phyloP scores from a whole-genome alignment of 1,140 invertebrate genomes.

The Colletes latitarsis region DNA sequence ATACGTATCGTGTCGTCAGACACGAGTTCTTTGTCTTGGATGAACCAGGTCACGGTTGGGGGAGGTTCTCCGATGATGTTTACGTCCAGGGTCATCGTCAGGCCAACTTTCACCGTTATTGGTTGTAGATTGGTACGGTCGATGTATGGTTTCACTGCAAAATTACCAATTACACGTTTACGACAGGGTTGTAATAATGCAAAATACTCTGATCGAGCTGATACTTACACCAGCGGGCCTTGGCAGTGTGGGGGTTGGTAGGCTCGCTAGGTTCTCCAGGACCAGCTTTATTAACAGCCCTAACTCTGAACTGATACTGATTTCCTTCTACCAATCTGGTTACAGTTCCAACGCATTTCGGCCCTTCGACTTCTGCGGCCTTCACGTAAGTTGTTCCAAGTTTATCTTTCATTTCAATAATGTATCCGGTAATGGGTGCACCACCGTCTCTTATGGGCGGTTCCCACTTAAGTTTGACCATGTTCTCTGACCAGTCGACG shows the following conservation, averaged over 20 bases:
- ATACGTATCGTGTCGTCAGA: conserved; percentile 87
- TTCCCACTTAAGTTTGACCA: conserved; percentile 97
- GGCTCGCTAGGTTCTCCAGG: conserved; percentile 96
- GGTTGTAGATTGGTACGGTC: conserved; percentile 94
- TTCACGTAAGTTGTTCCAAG: conserved; percentile 85
- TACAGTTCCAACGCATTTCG: conserved; percentile 90
- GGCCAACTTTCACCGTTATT: conserved; percentile 93
- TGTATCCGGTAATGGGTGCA: conserved; percentile 96
- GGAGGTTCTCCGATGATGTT: conserved; percentile 97
- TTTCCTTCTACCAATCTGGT: conserved; percentile 95
- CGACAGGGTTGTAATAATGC: too few species aligned
- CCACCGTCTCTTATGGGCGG: conserved; percentile 97
- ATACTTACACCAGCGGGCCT: conserved; percentile 93
- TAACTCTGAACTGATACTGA: conserved; percentile 96
- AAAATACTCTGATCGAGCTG: too few species aligned
- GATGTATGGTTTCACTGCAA: conserved; percentile 94
- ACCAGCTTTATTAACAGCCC: conserved; percentile 98
- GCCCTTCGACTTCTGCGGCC: conserved; percentile 89
- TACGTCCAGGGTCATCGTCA: conserved; percentile 94
- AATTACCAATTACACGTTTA: background rate
- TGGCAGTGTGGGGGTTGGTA: conserved; percentile 97
- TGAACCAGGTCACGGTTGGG: conserved; percentile 94
- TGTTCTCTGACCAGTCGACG: conserved; percentile 95
- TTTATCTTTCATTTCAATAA: conserved; percentile 94
- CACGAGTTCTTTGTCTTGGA: conserved; percentile 88